Conservation (phyloP, 2,113 vertebrate genomes). For the Cettia cetti region DNA sequence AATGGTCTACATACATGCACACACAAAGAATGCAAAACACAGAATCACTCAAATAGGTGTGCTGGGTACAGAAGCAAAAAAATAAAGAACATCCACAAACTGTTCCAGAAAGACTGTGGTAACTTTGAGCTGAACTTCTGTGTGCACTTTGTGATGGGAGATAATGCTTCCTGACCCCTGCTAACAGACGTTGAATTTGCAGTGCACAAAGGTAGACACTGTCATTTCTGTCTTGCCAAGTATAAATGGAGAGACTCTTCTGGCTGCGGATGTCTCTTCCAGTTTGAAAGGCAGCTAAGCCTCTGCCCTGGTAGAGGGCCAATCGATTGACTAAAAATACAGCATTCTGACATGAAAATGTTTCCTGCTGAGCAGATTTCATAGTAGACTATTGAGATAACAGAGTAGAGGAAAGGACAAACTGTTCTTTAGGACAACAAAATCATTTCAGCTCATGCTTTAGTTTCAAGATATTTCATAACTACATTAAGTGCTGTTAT, state of each 20-base stretch:
- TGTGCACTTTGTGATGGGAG: not conserved
- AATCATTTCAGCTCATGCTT: not conserved
- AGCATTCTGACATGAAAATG: not conserved
- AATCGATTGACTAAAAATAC: not conserved
- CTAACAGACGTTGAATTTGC: not conserved
- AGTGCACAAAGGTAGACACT: not conserved
- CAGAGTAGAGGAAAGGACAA: not conserved
- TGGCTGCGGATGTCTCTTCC: not conserved
- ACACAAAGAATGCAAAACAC: not conserved
- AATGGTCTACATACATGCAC: not conserved
- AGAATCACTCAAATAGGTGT: not conserved
- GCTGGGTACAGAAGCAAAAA: not conserved
- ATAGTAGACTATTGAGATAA: not conserved
- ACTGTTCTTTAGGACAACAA: not conserved
- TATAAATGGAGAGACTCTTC: not conserved
- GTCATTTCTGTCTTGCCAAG: not conserved
- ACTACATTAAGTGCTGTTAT: not conserved
- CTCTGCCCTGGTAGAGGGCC: not conserved
- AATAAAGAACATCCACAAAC: not conserved
- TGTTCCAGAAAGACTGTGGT: not conserved
- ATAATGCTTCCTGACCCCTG: not conserved
- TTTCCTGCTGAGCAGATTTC: not conserved
- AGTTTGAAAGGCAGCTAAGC: not conserved
- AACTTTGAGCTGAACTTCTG: not conserved
- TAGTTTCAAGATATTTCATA: conserved; percentile 37